A percentile compares a stretch with the other conserved stretches of the same genome.
phyloP scores from a whole-genome alignment of 2,888 invertebrate genomes.

The Cosmia trapezina region DNA sequence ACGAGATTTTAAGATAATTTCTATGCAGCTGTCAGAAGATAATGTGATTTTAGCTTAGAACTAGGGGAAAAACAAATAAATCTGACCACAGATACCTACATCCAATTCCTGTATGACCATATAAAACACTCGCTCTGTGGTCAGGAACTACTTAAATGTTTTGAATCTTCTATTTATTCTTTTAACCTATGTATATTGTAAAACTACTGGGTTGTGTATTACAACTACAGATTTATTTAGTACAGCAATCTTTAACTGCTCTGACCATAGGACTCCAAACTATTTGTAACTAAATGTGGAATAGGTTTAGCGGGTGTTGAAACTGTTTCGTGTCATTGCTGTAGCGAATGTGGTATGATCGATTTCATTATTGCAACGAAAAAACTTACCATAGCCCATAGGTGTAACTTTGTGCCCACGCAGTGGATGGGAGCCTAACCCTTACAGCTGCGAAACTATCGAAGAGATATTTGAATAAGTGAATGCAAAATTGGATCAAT shows the following conservation, averaged over 20 bases:
- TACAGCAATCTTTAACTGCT: not conserved
- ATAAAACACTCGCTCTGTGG: constrained; percentile 1
- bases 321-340: not conserved
- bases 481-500: constrained; percentile 21
- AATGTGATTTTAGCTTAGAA: constrained; percentile 13
- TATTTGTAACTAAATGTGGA: not conserved
- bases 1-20: constrained; percentile 27
- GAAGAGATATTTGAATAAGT: constrained; percentile 11
- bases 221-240: not conserved
- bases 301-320: not conserved
- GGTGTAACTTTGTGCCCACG: not conserved
- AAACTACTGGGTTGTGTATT: not conserved
- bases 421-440: not conserved
- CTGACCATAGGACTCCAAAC: too few species aligned
- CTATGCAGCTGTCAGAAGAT: not conserved
- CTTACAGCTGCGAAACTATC: not conserved
- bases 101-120: not conserved
- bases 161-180: not conserved
- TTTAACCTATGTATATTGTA: not conserved
- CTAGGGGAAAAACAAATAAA: constrained; percentile 22
- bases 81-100: constrained; percentile 7
- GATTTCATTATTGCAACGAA: not conserved
- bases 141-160: constrained; percentile 1
- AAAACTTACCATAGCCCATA: not conserved
- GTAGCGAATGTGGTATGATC: too few species aligned